Base-by-base conservation (phyloP, 2,888 invertebrate species). In the Octodonta nipae region DNA sequence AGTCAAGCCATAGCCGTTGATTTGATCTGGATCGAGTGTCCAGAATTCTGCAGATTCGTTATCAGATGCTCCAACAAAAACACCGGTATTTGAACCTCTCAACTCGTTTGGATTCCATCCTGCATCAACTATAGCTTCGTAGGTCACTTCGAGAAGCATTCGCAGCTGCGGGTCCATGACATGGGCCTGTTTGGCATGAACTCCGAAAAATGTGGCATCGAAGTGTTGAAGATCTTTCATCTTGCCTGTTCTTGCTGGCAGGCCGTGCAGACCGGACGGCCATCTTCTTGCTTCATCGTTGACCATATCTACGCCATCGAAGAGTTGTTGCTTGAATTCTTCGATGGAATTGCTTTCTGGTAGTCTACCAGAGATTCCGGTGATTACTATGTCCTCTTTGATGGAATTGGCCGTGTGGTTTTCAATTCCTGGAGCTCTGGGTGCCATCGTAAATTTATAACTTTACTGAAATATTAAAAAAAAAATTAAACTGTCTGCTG, bases 141-240 rank as follows among this genome's bases (percentile, higher is more conserved):
- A 80, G n/a, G 91, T 88, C 25, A 81, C 61, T 66, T 92, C 96
- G 30, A 96, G 70, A 43, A 96, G 65, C 60, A 92, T 71, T 43
- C 92, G 71, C 45, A 95, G 68, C 61, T 89, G 86, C 5, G 92
- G 89, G 60, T 93, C 91, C 82, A 93, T 88, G 33, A 81, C 78
- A 51, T 86, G 73, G 7, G 89, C 88, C 60, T 89, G 89, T 64
- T 89, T 89, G 8, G 84, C 81, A 62, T 87, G 86, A 27, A 89
- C 86, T 30, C 87, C 84, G 61, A 91, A 91, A 60, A 87, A 89
- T 15, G 83, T 76, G 15, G 87, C 83, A 59, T 91, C 91, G 60
- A 91, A 89, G 46, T 73, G 72, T 41, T 70, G 61, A 46, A 91
- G 57, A 44, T 85, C 76, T 58, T 87, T 88, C 13, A 89, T 62